Evolutionary conservation across 2,888 invertebrate species (phyloP).

Genomic region (Sycophila texana): DNA sequence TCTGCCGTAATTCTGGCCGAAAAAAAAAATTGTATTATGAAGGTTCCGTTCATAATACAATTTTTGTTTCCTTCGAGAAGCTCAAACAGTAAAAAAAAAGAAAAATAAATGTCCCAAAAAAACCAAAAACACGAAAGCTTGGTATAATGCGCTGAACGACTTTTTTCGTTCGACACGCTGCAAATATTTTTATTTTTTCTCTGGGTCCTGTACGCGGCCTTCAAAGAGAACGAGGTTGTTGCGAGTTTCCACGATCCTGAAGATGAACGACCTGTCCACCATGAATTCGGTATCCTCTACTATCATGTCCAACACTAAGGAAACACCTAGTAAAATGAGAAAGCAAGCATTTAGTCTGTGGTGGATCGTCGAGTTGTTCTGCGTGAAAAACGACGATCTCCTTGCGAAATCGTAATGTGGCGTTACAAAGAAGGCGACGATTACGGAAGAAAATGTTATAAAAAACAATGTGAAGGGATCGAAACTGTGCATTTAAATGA

Average conservation of each 20-base stretch:
- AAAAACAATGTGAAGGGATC: not conserved
- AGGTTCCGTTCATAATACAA: too few relatives aligned
- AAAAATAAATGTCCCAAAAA: too few relatives aligned
- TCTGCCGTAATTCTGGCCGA: too few relatives aligned
- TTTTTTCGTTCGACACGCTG: too few relatives aligned
- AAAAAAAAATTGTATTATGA: too few relatives aligned
- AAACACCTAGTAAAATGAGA: slow-evolving; percentile 18
- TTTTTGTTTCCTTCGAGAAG: too few relatives aligned
- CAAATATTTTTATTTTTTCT: not conserved
- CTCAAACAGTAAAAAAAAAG: too few relatives aligned
- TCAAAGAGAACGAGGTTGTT: slow-evolving; percentile 19
- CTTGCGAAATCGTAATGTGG: too few relatives aligned
- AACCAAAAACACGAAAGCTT: not conserved
- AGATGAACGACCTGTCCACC: slow-evolving; percentile 29
- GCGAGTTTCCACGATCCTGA: slow-evolving; percentile 18
- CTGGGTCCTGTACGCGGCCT: slow-evolving; percentile 15
- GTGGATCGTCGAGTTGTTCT: not conserved
- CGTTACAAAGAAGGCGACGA: too few relatives aligned
- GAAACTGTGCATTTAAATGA: too few relatives aligned
- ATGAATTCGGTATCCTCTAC: not conserved
- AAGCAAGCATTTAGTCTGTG: not conserved
- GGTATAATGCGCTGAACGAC: not conserved
- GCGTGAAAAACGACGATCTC: too few relatives aligned
- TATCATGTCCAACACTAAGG: not conserved
- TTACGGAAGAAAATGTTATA: not conserved